Evolutionary conservation across 2,888 invertebrate species (phyloP).

Genomic region (Beris morrisii): DNA sequence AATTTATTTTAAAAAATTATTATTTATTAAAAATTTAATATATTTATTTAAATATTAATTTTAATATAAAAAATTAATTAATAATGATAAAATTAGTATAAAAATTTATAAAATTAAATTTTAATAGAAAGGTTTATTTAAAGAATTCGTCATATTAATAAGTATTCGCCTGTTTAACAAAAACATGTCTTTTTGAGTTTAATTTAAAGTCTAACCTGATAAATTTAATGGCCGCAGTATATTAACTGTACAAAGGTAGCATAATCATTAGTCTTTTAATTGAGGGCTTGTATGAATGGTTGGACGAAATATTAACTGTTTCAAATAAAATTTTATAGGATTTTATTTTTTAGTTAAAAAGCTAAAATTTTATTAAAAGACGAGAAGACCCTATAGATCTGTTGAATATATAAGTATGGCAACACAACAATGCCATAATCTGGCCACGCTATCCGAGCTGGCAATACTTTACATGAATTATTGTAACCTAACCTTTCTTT

Average conservation of each 20-base stretch:
- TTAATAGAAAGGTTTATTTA: constrained; percentile 55
- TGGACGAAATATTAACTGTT: constrained; percentile 68
- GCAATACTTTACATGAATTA: too few relatives aligned
- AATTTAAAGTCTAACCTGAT: constrained; percentile 72
- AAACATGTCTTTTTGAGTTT: constrained; percentile 70
- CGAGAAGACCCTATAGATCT: constrained; percentile 82
- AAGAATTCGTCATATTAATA: constrained; percentile 68
- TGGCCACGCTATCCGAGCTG: too few relatives aligned
- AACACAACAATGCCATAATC: too few relatives aligned
- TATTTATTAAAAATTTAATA: constrained; percentile 55
- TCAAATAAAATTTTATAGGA: constrained; percentile 58
- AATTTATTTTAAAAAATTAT: constrained; percentile 58
- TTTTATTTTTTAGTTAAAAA: constrained; percentile 66
- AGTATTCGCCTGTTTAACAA: constrained; percentile 72
- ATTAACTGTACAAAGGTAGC: constrained; percentile 79
- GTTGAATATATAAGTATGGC: too few relatives aligned
- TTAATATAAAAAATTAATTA: constrained; percentile 55
- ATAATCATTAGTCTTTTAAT: constrained; percentile 81
- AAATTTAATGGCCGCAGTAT: constrained; percentile 80
- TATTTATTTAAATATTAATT: constrained; percentile 55
- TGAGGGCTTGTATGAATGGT: constrained; percentile 75
- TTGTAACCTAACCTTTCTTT: too few relatives aligned
- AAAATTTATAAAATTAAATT: constrained; percentile 43
- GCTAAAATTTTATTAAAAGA: constrained; percentile 67
- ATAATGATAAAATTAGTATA: constrained; percentile 67